These are phyloP conservation scores for Hemithea aestivaria DNA, from an alignment of 2,888 invertebrate species.

Conservation along the genomic window DNA sequence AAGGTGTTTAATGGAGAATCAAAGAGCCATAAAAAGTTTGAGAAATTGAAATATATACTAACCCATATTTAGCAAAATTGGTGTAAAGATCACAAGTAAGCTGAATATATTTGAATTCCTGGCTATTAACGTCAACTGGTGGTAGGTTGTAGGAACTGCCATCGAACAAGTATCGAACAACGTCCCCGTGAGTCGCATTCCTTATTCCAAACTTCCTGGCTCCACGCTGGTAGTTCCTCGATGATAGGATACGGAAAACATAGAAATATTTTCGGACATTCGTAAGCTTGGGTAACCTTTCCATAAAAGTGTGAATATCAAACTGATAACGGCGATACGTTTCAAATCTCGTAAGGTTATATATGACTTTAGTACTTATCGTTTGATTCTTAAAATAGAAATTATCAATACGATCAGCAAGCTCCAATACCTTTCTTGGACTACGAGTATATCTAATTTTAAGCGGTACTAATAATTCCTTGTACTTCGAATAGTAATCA, in stretches of 20 bases:
- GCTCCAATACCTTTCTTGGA: conserved; percentile 2
- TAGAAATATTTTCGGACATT: conserved; percentile 13
- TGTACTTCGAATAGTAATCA: neutral
- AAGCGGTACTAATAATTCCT: conserved; percentile 1
- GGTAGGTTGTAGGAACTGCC: conserved; percentile 7
- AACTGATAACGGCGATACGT: conserved; percentile 7
- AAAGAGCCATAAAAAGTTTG: no score
- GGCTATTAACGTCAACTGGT: conserved; percentile 5
- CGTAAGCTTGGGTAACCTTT: conserved; percentile 5
- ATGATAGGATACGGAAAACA: conserved; percentile 10
- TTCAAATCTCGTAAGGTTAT: conserved; percentile 4
- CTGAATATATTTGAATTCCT: conserved; percentile 13
- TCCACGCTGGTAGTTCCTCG: conserved; percentile 10
- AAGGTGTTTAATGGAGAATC: no score
- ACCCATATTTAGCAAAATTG: conserved; percentile 41
- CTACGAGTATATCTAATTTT: conserved; percentile 5
- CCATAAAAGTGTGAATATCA: conserved; percentile 12
- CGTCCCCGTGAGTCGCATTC: conserved; percentile 17
- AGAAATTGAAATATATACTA: conserved; percentile 12
- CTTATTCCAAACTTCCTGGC: conserved; percentile 12
- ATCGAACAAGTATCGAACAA: conserved; percentile 16
- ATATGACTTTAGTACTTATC: conserved; percentile 5
- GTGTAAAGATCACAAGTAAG: conserved; percentile 20
- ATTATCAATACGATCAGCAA: conserved; percentile 7
- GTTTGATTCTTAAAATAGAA: conserved; percentile 11